Percentiles rank a stretch among this genome's conserved stretches.
phyloP scores from a whole-genome alignment of 1,140 invertebrate species.

The Sinella curviseta region DNA sequence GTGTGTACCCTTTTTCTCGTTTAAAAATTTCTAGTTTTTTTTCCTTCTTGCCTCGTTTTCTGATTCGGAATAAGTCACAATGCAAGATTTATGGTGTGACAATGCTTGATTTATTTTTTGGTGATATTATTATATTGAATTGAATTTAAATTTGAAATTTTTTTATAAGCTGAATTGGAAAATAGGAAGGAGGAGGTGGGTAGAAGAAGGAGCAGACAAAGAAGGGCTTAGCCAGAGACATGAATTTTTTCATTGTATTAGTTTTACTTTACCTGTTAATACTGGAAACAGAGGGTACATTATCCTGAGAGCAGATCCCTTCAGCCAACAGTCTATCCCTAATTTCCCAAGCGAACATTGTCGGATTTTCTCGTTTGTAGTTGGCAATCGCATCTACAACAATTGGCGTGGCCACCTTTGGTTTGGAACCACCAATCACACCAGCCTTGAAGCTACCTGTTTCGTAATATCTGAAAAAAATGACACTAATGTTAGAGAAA shows the following conservation, averaged over 20 bases:
- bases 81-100: conserved; percentile 18
- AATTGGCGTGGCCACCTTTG: conserved; percentile 97
- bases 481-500: not conserved
- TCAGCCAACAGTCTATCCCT: conserved; percentile 92
- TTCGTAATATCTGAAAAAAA: conserved; percentile 83
- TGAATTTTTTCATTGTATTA: not conserved
- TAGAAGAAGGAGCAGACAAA: not conserved
- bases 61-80: not conserved
- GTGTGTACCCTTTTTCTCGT: not conserved
- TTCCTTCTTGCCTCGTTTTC: not conserved
- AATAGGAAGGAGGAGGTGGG: no score
- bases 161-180: no score
- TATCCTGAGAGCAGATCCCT: conserved; percentile 96
- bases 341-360: conserved; percentile 99
- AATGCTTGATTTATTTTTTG: conserved; percentile 16
- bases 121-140: not conserved
- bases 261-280: conserved; percentile 83
- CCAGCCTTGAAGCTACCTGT: conserved; percentile 98
- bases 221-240: not conserved
- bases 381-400: conserved; percentile 97
- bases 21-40: not conserved
- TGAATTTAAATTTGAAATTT: conserved; percentile 24
- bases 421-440: conserved; percentile 98
- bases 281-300: conserved; percentile 97
- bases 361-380: conserved; percentile 98